phyloP scores from a whole-genome alignment of 2,888 invertebrate species.

The Tubiluchus corallicola region DNA sequence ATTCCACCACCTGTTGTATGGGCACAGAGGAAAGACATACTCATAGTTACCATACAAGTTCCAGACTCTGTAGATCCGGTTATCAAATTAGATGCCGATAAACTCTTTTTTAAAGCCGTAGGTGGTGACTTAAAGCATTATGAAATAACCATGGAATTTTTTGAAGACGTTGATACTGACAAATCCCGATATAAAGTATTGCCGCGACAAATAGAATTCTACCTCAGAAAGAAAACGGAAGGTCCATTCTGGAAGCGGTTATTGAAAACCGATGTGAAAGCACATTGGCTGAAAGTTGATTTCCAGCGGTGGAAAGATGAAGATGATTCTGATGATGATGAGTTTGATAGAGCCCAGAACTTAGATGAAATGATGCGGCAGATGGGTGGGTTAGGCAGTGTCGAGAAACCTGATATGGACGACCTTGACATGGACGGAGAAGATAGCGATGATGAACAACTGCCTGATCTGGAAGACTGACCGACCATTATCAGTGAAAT shows the following conservation, averaged over 20 bases:
- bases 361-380: neutral
- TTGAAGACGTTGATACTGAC: slow-evolving; percentile 47
- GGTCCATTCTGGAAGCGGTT: slow-evolving; percentile 32
- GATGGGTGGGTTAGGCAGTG: neutral
- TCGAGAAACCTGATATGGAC: neutral
- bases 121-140: slow-evolving; percentile 64
- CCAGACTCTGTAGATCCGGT: slow-evolving; percentile 69
- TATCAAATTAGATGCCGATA: slow-evolving; percentile 43
- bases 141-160: slow-evolving; percentile 70
- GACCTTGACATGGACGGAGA: slow-evolving; percentile 1
- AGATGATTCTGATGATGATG: neutral
- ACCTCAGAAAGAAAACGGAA: slow-evolving; percentile 28
- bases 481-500: too few relatives aligned
- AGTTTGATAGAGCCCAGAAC: neutral
- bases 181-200: slow-evolving; percentile 22
- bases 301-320: neutral
- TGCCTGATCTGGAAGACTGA: neutral
- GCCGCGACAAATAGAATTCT: slow-evolving; percentile 25
- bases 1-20: slow-evolving; percentile 67
- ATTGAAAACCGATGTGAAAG: slow-evolving; percentile 21
- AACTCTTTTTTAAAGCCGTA: slow-evolving; percentile 57
- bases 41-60: slow-evolving; percentile 73
- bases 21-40: slow-evolving; percentile 67
- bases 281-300: slow-evolving; percentile 3
- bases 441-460: neutral